A percentile compares a stretch with the other conserved stretches of the same genome.
These are phyloP conservation scores for Dioctria linearis DNA, from an alignment of 2,888 invertebrate species.

Conservation along the genomic window DNA sequence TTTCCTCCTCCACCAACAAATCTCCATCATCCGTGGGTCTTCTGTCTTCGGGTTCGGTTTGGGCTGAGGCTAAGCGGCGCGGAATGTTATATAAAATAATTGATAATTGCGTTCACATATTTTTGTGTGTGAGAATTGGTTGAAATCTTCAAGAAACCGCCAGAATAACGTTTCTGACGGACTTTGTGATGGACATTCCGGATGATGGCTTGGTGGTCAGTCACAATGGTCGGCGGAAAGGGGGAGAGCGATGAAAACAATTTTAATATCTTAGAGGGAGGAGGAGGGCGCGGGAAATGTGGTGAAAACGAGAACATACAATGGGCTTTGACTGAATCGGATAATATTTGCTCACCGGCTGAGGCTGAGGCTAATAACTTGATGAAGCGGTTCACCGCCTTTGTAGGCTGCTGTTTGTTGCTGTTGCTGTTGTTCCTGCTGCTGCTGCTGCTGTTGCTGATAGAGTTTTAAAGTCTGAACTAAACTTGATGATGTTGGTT, in stretches of 20 bases:
- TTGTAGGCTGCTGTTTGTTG: constrained; percentile 46
- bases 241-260: background rate
- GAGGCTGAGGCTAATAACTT: constrained; percentile 43
- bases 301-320: constrained; percentile 42
- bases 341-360: constrained; percentile 46
- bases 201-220: background rate
- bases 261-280: constrained; percentile 5
- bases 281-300: background rate
- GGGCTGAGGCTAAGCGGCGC: no score
- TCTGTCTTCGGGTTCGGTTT: background rate
- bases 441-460: constrained; percentile 26
- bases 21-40: background rate
- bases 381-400: constrained; percentile 46
- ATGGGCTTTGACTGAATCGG: constrained; percentile 39
- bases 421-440: constrained; percentile 38
- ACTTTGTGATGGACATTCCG: constrained; percentile 17
- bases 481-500: no score
- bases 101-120: constrained; percentile 49
- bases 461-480: no score
- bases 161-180: background rate
- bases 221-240: background rate
- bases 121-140: constrained; percentile 40
- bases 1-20: no score
- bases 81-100: constrained; percentile 41
- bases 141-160: constrained; percentile 30